A percentile compares a stretch with the other conserved stretches of the same genome.
Conservation (phyloP, 64 coral and sea anemone genomes). For the Anthopleura sola region DNA sequence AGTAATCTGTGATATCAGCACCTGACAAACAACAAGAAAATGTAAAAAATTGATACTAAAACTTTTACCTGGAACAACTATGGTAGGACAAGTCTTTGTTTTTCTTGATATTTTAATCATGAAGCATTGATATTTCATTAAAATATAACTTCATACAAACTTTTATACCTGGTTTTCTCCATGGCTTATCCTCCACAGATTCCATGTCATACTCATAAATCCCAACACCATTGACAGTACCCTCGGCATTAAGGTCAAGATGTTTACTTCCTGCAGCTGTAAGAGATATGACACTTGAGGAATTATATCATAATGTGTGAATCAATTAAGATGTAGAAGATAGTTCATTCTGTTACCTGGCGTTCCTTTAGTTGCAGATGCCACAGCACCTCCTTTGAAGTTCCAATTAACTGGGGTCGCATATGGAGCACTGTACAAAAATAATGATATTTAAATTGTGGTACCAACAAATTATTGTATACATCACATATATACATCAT, state of each 20-base stretch:
- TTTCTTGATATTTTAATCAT: not conserved
- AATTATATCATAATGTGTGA: no score
- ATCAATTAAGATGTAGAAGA: no score
- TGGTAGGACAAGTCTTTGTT: no score
- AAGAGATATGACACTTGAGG: not conserved
- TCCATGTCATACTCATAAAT: conserved; percentile 97
- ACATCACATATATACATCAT: no score
- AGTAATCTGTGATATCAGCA: conserved; percentile 99
- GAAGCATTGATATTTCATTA: not conserved
- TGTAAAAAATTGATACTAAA: no score
- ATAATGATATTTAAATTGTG: not conserved
- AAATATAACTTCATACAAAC: no score
- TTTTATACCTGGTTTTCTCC: conserved; percentile 90
- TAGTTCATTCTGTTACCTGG: conserved; percentile 30
- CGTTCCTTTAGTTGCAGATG: conserved; percentile 36
- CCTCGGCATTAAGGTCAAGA: conserved; percentile 82
- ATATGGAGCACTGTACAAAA: conserved; percentile 65
- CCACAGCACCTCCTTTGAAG: conserved; percentile 75
- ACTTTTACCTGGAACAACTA: no score
- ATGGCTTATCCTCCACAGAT: conserved; percentile 90
- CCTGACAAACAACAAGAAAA: conserved; percentile 28
- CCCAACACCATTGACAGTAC: conserved; percentile 95
- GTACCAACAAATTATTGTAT: no score
- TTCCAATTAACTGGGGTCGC: conserved; percentile 91
- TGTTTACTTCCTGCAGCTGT: conserved; percentile 61